Percentiles rank a stretch among this genome's conserved stretches.
phyloP scores from a whole-genome alignment of 1,140 invertebrate species.

The Stegodyphus mimosarum region DNA sequence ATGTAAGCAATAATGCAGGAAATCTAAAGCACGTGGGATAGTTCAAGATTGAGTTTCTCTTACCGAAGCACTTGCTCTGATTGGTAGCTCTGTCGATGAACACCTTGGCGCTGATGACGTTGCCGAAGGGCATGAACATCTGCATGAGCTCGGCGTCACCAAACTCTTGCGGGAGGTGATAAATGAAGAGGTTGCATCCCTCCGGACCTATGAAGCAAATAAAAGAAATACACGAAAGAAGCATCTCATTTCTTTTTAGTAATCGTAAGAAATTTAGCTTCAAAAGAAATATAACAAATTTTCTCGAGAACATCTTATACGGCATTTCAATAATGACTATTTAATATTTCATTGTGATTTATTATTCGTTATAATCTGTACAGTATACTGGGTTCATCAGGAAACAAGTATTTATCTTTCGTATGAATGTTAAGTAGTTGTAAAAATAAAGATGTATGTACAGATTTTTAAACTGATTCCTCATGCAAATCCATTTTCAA shows the following conservation, averaged over 20 bases:
- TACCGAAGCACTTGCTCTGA: slow-evolving; percentile 99
- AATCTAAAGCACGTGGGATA: background rate
- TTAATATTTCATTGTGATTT: no score
- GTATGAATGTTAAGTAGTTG: no score
- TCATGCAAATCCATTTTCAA: no score
- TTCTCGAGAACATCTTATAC: background rate
- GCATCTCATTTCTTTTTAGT: background rate
- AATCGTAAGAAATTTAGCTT: no score
- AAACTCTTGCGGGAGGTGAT: slow-evolving; percentile 99
- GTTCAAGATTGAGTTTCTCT: background rate
- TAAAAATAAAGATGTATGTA: no score
- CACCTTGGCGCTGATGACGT: slow-evolving; percentile 99
- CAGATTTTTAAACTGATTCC: no score
- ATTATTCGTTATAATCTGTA: no score
- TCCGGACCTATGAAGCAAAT: slow-evolving; percentile 80
- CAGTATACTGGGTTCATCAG: no score
- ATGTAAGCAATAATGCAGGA: no score
- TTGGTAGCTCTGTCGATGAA: slow-evolving; percentile 99
- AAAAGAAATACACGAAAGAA: background rate
- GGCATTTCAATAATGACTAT: no score
- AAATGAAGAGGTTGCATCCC: slow-evolving; percentile 99
- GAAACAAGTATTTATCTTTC: no score
- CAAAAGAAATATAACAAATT: no score
- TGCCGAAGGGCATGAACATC: slow-evolving; percentile 99
- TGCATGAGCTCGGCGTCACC: slow-evolving; percentile 98